Base-by-base conservation (phyloP, 2,113 vertebrate genomes). In the Prunella fulvescens region DNA sequence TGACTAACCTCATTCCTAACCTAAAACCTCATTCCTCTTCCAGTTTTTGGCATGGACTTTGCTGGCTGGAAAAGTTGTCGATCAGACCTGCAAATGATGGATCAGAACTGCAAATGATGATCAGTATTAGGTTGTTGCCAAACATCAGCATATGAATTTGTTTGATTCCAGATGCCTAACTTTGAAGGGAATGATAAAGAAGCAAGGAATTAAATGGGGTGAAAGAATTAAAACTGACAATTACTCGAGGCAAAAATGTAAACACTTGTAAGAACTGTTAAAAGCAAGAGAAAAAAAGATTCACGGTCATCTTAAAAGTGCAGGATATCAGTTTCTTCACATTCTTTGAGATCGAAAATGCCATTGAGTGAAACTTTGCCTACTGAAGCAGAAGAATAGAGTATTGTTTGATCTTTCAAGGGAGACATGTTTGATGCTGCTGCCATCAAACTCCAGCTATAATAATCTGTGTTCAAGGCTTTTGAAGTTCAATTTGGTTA, bases 401-500 rank as follows among this genome's bases (percentile, higher is more conserved):
- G 14, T 48, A 54, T 54, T 83, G 35, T 81, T 93, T 94, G 61
- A 71, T 93, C 70, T 90, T 94, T 81, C 53, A 74, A 81, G 23
- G 53, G 53, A 86, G 51, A 84, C 6, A 24, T 44, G 28, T 64
- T 93, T 95, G 64, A 92, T 88, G 45, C 47, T 73, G 54, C 73
- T 92, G 79, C 65, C 60, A 70, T 90, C 84, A 79, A 83, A 88
- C 28, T 3, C 19, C 20, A 58, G 54, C 53, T 73, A 67, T 72
- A 88, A 89, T n/a, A 56, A 94, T 84, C n/a, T 91, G 12, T 65
- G 18, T 92, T 89, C 45, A 37, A 91, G 35, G 9, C 29, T 73
- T 92, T 92, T 93, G 90, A 89, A 91, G 69, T 91, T 92, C 42
- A 73, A 35, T 72, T 92, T 60, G 12, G 23, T 74, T 74, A 80